phyloP scores from a whole-genome alignment of 2,888 invertebrate species.

The Brenthis hecate region DNA sequence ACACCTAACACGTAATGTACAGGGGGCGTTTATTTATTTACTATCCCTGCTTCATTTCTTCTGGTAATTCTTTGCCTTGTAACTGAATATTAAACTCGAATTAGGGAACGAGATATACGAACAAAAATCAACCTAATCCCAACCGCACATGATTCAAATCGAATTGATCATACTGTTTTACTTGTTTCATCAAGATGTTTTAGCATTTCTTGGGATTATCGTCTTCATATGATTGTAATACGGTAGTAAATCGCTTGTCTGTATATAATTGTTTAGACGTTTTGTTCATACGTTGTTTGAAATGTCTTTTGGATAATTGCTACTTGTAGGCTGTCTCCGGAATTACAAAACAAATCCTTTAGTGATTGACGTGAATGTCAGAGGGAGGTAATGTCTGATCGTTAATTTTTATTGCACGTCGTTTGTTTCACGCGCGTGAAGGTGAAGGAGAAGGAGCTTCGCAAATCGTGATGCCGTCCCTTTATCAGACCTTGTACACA shows the following conservation, averaged over 20 bases:
- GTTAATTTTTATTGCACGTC: slow-evolving; percentile 70
- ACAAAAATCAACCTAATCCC: slow-evolving; percentile 23
- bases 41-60: slow-evolving; percentile 75
- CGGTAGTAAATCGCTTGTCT: slow-evolving; percentile 48
- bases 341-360: slow-evolving; percentile 78
- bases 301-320: slow-evolving; percentile 76
- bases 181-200: slow-evolving; percentile 23
- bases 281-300: slow-evolving; percentile 42
- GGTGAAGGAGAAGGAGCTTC: slow-evolving; percentile 19
- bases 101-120: slow-evolving; percentile 48
- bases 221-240: slow-evolving; percentile 46
- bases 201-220: slow-evolving; percentile 43
- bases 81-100: slow-evolving; percentile 76
- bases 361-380: slow-evolving; percentile 71
- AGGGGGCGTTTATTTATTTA: slow-evolving; percentile 72
- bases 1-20: slow-evolving; percentile 73
- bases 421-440: slow-evolving; percentile 44
- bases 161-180: slow-evolving; percentile 18
- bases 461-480: slow-evolving; percentile 1
- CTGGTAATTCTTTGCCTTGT: slow-evolving; percentile 76
- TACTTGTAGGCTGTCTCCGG: slow-evolving; percentile 77
- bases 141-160: slow-evolving; percentile 31
- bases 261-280: slow-evolving; percentile 38
- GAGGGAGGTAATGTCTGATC: slow-evolving; percentile 48
- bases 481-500: neutral